Evolutionary conservation across 2,113 vertebrate species (phyloP), one percentile per base, ranked within the genome.

Genomic region (Lonchura striata): DNA sequence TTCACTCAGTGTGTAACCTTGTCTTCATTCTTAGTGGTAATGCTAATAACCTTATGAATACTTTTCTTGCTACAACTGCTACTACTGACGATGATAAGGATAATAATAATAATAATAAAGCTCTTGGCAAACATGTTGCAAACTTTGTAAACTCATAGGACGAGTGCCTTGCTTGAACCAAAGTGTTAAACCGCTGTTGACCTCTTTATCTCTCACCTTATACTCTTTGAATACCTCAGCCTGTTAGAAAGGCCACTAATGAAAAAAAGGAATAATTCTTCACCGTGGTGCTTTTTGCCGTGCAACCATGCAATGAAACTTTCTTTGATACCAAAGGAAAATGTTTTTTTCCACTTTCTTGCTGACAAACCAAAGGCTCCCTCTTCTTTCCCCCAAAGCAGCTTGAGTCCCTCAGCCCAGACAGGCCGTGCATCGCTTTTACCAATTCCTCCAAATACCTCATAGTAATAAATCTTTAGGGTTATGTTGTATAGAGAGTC

Each of bases 91-190:
- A 89, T 84, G 71, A 84, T 92, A 94, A 86, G 77, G 90, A 95
- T 96, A 84, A 83, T 72, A 72, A 71, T 63, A 95, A 63, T 90
- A 94, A 88, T 92, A 93, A 96, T 97, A 97, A 98, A 98, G 98
- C 97, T 98, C 97, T 98, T 98, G 97, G 98, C 98, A 98, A 98
- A 98, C 95, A 97, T 98, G 98, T 99, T 98, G 98, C 98, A 98
- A 98, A 99, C 98, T 99, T 98, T 98, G 98, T 99, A 98, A 99
- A 99, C 99, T 99, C 99, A 98, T 98, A 99, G 99, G 99, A 99
- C 94, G 99, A 99, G 99, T 99, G 99, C 99, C 99, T 99, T 99
- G 99, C 99, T 99, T 99, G 98, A 99, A 99, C 99, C 99, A 99
- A 99, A 99, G 99, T 99, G 99, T 99, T 99, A 99, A 99, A 99